Conservation (phyloP, 2,797 vertebrate species). For the Borostomias antarcticus region DNA sequence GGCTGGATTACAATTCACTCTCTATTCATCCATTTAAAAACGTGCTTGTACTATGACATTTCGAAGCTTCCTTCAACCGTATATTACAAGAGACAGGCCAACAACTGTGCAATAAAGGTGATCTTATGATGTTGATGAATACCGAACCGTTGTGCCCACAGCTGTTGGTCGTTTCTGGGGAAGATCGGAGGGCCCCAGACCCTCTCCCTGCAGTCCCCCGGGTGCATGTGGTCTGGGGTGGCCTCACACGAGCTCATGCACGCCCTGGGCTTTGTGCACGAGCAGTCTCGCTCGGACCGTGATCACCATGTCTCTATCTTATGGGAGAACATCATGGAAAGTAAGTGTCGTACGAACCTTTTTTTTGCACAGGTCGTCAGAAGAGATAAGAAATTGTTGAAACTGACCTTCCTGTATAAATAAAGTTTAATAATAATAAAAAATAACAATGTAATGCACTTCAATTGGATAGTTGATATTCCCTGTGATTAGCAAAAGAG, state of each 20-base stretch:
- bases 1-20: neutral
- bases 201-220: slow-evolving; percentile 82
- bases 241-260: slow-evolving; percentile 86
- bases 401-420: too few species aligned
- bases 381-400: too few species aligned
- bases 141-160: too few species aligned
- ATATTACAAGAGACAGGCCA: too few species aligned
- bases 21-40: neutral
- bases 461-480: neutral
- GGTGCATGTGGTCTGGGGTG: slow-evolving; percentile 85
- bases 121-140: too few species aligned
- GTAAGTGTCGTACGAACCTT: slow-evolving; percentile 43
- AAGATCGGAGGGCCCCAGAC: slow-evolving; percentile 81
- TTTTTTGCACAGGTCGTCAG: neutral
- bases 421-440: neutral
- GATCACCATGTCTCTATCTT: slow-evolving; percentile 82
- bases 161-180: slow-evolving; percentile 89
- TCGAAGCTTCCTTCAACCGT: too few species aligned
- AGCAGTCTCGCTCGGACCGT: slow-evolving; percentile 86
- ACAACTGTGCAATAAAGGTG: too few species aligned
- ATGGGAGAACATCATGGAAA: slow-evolving; percentile 83
- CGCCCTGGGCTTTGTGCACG: slow-evolving; percentile 86
- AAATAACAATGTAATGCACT: neutral
- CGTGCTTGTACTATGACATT: too few species aligned
- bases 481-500: neutral